Base-by-base conservation (phyloP, 1,140 invertebrate genomes). In the Laupala kohalensis region DNA sequence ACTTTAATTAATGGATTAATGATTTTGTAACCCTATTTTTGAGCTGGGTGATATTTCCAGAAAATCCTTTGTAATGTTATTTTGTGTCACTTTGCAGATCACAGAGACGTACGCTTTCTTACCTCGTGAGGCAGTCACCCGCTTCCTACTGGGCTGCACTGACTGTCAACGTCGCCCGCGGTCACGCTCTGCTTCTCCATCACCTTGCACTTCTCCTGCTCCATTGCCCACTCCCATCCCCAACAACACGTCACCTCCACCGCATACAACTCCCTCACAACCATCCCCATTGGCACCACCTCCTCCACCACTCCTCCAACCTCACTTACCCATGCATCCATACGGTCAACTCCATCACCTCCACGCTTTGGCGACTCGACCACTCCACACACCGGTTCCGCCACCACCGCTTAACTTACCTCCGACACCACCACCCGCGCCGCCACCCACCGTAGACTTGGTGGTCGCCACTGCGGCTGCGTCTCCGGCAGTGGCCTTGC, bases 81-180 rank as follows among this genome's bases (percentile, higher is more conserved):
- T n/a, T 69, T 27, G 4, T 53, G 28, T 19, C 25, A 12, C 15
- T 13, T 84, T 84, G 28, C 84, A 97, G 95, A 96, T 97, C 77
- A 95, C 94, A 12, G 94, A 97, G 80, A 95, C 92, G 64, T 97
- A 96, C 82, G 94, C 94, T 5, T 97, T 97, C 78, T 84, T 98
- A 71, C 95, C 95, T 2, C 87, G 95, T 30, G 95, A 97, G 82
- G 95, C 95, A 3, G 95, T 98, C 77, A 97, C 95, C 64, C 89
- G 93, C 75, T 97, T 97, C 81, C 87, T 97, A 28, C 89, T 96
- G 76, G 92, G 93, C 73, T 96, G 94, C 80, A 89, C 91, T n/a
- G 93, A 96, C 78, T 96, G 94, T 80, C 93, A 95, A 78, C 89
- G 93, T 77, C 88, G 93, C 72, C 92, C 93, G 75, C 87, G 92